Conservation (phyloP, 1,140 invertebrate species). For the Aphaenogaster ashmeadi region DNA sequence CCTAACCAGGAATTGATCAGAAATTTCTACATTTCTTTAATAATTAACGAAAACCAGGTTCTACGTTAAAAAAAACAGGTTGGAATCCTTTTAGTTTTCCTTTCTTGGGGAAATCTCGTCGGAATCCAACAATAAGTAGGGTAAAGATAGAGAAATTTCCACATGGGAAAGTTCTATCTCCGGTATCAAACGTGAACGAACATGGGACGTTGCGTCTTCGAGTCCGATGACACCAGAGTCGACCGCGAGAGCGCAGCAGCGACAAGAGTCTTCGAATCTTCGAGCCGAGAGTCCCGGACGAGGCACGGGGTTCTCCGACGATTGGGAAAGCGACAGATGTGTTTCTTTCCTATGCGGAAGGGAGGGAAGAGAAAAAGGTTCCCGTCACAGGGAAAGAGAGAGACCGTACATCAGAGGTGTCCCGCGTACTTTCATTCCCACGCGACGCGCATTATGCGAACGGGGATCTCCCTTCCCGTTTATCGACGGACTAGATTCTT, state of each 20-base stretch:
- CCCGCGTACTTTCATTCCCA: conserved; percentile 56
- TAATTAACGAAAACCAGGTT: too few species aligned
- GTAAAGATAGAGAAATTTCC: too few species aligned
- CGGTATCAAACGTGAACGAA: not conserved
- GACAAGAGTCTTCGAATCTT: conserved; percentile 59
- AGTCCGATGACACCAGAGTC: not conserved
- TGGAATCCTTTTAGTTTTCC: too few species aligned
- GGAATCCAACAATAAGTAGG: too few species aligned
- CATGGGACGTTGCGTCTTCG: not conserved
- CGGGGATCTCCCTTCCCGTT: conserved; percentile 35
- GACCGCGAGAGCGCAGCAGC: conserved; percentile 71
- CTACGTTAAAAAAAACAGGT: too few species aligned
- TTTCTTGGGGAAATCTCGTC: too few species aligned
- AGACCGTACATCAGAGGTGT: conserved; percentile 50
- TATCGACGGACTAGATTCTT: conserved; percentile 63
- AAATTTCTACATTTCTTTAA: too few species aligned
- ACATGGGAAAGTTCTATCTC: not conserved
- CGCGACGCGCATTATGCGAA: conserved; percentile 64
- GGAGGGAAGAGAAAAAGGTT: conserved; percentile 34
- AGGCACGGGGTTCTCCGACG: not conserved
- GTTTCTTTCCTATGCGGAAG: conserved; percentile 42
- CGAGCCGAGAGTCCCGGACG: not conserved
- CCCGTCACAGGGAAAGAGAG: conserved; percentile 10
- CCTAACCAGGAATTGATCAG: too few species aligned
- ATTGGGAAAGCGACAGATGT: conserved; percentile 72